Percentiles rank a stretch among this genome's conserved stretches.
These are phyloP conservation scores for Sicus ferrugineus DNA, from an alignment of 2,888 invertebrate species.

Conservation along the genomic window DNA sequence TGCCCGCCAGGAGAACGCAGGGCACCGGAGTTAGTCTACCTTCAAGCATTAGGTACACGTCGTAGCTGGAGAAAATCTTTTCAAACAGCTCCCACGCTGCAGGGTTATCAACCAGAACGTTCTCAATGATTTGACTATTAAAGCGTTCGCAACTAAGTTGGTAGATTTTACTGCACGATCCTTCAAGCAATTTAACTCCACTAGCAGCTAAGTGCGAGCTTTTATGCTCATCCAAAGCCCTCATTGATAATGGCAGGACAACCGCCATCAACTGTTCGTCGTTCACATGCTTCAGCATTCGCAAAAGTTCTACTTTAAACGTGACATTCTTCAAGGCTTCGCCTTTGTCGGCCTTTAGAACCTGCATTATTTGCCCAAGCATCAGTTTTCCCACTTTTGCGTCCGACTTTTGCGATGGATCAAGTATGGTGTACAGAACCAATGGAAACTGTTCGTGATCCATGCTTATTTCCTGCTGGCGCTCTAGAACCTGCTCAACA, in stretches of 20 bases:
- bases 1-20: slow-evolving; percentile 52
- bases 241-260: slow-evolving; percentile 49
- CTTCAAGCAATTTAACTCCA: slow-evolving; percentile 58
- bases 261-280: slow-evolving; percentile 46
- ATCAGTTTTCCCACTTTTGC: neutral
- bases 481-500: slow-evolving; percentile 51
- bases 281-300: slow-evolving; percentile 53
- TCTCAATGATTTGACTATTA: slow-evolving; percentile 65
- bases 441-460: slow-evolving; percentile 74
- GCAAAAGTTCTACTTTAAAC: slow-evolving; percentile 47
- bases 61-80: slow-evolving; percentile 67
- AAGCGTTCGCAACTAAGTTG: slow-evolving; percentile 68
- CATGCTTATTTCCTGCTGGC: slow-evolving; percentile 70
- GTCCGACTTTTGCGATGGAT: slow-evolving; percentile 23
- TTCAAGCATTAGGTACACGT: slow-evolving; percentile 50
- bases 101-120: slow-evolving; percentile 62
- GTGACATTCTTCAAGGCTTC: slow-evolving; percentile 35
- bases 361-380: neutral
- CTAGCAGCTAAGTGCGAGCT: neutral
- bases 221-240: slow-evolving; percentile 41
- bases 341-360: neutral
- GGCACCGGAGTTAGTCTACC: slow-evolving; percentile 55
- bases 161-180: slow-evolving; percentile 68
- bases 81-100: slow-evolving; percentile 70
- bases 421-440: slow-evolving; percentile 70